Conservation (phyloP, 2,113 vertebrate genomes). For the Isichthys henryi region DNA sequence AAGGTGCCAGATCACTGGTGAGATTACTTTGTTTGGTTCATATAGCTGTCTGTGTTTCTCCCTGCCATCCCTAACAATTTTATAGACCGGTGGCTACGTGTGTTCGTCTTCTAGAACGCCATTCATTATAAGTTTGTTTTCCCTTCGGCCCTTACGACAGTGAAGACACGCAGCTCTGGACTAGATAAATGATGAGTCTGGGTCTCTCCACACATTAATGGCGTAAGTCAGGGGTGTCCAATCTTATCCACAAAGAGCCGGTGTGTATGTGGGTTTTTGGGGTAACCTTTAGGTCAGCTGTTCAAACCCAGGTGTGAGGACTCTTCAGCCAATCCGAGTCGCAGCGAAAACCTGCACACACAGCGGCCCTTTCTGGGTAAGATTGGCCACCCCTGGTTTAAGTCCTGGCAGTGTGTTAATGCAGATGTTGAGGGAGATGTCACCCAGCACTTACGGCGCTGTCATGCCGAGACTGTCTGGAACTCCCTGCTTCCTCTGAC, state of each 20-base stretch:
- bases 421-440: not conserved
- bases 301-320: too few relatives aligned
- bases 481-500: not conserved
- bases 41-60: not conserved
- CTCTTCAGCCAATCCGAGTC: too few relatives aligned
- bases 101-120: not conserved
- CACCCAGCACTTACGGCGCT: too few relatives aligned
- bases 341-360: too few relatives aligned
- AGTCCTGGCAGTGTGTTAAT: not conserved
- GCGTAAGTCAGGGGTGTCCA: too few relatives aligned
- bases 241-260: too few relatives aligned
- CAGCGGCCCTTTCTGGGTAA: too few relatives aligned
- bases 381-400: not conserved
- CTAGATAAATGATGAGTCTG: not conserved
- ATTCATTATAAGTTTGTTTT: not conserved
- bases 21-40: not conserved
- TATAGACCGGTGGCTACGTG: not conserved
- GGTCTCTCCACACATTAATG: not conserved
- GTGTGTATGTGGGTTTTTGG: too few relatives aligned
- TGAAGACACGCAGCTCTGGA: not conserved
- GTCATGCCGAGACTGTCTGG: not conserved
- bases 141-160: not conserved
- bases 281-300: too few relatives aligned
- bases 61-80: not conserved
- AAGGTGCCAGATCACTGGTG: not conserved